Evolutionary conservation across 2,888 invertebrate genomes (phyloP), one percentile per base, ranked within the genome.

Genomic region (Hemistola chrysoprasaria): DNA sequence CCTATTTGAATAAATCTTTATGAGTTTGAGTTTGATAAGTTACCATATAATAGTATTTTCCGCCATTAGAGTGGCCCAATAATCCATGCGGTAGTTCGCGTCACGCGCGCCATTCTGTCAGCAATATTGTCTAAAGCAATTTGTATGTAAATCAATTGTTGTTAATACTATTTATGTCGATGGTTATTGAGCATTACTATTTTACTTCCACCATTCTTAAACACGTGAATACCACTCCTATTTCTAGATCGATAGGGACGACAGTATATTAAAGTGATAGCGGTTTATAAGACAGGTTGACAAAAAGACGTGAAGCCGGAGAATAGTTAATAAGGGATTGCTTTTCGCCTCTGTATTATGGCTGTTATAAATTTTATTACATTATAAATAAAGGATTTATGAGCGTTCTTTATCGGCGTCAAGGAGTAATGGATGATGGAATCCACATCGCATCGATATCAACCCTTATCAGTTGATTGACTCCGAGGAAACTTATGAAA

Each of bases 111-210:
- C 81, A 79, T 87, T 83, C 83, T 79, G 78, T 83, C 82, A 80
- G 84, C 86, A 82, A 85, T 87, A 87, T 86, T 84, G 86, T 87
- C 86, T 86, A 83, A 85, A 87, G 86, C 87, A 86, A 88, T 88
- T 86, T 87, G 87, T 88, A 88, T 88, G 87, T 85, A 85, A 88
- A 88, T 88, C 87, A 83, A 85, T 87, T 83, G 86, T 86, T 86
- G 85, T 86, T 86, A 87, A 88, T 86, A 84, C 85, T 86, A 86
- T 88, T 86, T 87, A 85, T 85, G 82, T 59, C 82, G 73, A 82
- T 79, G 83, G 84, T 86, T 85, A 86, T 85, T 78, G 85, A 79
- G 83, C 83, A 78, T 79, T 72, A 82, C 84, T 82, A 81, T 71
- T 38, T 80, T 74, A 82, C 80, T 79, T 75, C 73, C 71, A 59